Evolutionary conservation across 2,888 invertebrate genomes (phyloP).

Genomic region (Dasysyrphus albostriatus): DNA sequence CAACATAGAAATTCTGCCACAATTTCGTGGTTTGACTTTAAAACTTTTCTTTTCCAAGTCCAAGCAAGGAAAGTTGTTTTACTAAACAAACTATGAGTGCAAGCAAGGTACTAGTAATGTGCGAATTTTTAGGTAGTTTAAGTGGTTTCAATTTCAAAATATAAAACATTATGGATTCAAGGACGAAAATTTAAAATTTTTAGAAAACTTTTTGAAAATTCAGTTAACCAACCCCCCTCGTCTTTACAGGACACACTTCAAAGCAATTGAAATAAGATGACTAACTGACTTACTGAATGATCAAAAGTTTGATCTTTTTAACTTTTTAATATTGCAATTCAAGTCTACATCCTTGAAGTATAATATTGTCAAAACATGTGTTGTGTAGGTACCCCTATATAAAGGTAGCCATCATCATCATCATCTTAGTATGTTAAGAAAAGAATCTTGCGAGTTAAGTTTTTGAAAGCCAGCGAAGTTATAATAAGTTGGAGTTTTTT

Average conservation of each 20-base stretch:
- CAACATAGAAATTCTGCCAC: constrained; percentile 4
- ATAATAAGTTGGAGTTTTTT: constrained; percentile 23
- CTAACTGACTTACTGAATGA: constrained; percentile 6
- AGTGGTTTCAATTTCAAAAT: background rate
- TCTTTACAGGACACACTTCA: background rate
- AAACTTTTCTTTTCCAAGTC: background rate
- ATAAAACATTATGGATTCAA: too few relatives aligned
- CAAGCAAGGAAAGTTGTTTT: background rate
- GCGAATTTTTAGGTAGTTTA: too few relatives aligned
- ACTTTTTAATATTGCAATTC: constrained; percentile 20
- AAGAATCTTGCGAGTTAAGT: background rate
- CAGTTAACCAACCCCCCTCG: background rate
- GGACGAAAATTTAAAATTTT: background rate
- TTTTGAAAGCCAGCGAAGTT: constrained; percentile 16
- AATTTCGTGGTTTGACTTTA: constrained; percentile 16
- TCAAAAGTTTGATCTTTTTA: background rate
- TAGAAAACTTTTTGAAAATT: background rate
- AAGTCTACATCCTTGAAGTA: constrained; percentile 11
- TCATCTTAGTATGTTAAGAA: background rate
- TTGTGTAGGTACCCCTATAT: too few relatives aligned
- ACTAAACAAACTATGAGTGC: background rate
- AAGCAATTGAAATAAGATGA: constrained; percentile 8
- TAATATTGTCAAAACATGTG: background rate
- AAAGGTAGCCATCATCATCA: background rate
- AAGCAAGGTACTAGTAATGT: background rate